Percentiles rank a stretch among this genome's conserved stretches.
Evolutionary conservation across 1,140 invertebrate species (phyloP).

Genomic region (Drosophila pseudoobscura): DNA sequence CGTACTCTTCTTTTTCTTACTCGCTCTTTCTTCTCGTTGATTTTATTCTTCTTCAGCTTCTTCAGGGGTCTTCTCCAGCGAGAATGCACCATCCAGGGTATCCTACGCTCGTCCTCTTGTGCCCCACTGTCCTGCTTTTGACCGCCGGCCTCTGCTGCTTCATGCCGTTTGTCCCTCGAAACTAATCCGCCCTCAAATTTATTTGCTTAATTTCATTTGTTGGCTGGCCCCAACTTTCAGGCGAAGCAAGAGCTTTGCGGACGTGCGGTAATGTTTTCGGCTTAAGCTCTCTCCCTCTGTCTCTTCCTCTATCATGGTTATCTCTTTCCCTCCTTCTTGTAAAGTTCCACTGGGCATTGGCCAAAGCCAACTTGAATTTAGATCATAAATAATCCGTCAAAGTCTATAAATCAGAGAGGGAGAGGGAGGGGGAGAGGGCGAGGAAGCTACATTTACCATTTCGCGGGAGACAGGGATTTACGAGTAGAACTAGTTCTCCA

Average conservation of each 20-base stretch:
- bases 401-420: slow-evolving; percentile 40
- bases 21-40: no score
- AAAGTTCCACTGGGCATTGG: slow-evolving; percentile 29
- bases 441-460: no score
- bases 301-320: neutral
- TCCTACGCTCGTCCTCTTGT: neutral
- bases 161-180: slow-evolving; percentile 18
- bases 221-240: slow-evolving; percentile 49
- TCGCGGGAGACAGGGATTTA: no score
- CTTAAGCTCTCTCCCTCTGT: slow-evolving; percentile 59
- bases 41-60: no score
- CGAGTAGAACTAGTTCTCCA: no score
- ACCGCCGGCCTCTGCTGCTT: neutral
- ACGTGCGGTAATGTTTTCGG: slow-evolving; percentile 70
- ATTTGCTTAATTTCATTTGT: slow-evolving; percentile 82
- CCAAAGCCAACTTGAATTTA: slow-evolving; percentile 38
- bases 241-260: slow-evolving; percentile 37
- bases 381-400: slow-evolving; percentile 44
- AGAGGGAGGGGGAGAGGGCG: neutral
- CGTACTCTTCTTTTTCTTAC: neutral
- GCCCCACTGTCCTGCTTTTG: neutral
- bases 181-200: slow-evolving; percentile 78
- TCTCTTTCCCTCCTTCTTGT: slow-evolving; percentile 7
- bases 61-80: neutral
- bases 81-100: no score